Evolutionary conservation across 2,888 invertebrate genomes (phyloP), one percentile per base, ranked within the genome.

Genomic region (Cremastobaeus sp.): DNA sequence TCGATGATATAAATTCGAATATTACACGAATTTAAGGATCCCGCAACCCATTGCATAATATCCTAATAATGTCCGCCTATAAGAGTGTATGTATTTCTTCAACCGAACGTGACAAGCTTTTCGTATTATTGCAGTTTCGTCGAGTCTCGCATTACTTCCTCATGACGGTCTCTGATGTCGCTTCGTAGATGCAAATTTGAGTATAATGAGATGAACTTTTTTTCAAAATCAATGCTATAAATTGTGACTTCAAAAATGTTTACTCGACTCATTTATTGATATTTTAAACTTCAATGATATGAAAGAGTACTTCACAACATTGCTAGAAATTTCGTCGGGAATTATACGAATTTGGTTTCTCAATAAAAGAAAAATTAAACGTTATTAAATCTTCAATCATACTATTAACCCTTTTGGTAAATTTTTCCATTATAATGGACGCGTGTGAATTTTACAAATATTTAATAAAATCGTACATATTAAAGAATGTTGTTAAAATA

Each of bases 21-120:
- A 68, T 47, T 45, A 50, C 68, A 68, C 47, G 68, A 59, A 50
- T 59, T 59, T 68, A 34, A n/a, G 34, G 25, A 54, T 57, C 48
- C 57, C 66, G 66, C 50, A 66, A 65, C 39, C 37, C 50, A 35
- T 66, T 57, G 57, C 66, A 66, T 66, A 57, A 66, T 66, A 50
- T 50, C 65, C 65, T 55, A 66, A 66, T 66, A 66, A 55, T 30
- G 55, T 66, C 48, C 48, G 47, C 47, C 47, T 65, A 55, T 48
- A 48, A 41, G 18, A 28, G 30, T 35, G 47, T 12, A 25, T 48
- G n/a, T n/a, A 48, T 66, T 48, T 57, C 32, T 47, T 30, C 37
- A 32, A 20, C 28, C 37, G 55, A 39, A 47, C 65, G 54, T 64
- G 64, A 55, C 37, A 55, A 65, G 55, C 47, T 65, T 55, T 54